These are phyloP conservation scores for Marasmarcha lunaedactyla DNA, from an alignment of 2,888 invertebrate genomes.

Conservation along the genomic window DNA sequence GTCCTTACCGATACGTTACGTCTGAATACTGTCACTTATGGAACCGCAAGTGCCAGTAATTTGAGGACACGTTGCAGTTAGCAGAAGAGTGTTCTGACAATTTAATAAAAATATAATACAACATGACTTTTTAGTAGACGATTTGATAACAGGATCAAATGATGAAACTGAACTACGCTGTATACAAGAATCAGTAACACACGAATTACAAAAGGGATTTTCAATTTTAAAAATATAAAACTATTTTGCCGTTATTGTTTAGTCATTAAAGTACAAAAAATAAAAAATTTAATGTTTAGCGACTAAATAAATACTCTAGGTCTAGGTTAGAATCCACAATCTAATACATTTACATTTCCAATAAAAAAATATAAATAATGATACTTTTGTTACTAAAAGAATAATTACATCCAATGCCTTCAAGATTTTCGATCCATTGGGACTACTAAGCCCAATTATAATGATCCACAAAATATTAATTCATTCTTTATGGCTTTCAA, in stretches of 20 bases:
- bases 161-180: constrained; percentile 6
- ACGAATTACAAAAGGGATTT: constrained; percentile 8
- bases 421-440: too few relatives aligned
- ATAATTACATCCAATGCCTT: too few relatives aligned
- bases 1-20: constrained; percentile 1
- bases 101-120: constrained; percentile 9
- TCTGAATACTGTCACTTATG: constrained; percentile 16
- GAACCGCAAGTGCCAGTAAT: constrained; percentile 12
- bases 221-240: constrained; percentile 14
- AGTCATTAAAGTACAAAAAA: constrained; percentile 1
- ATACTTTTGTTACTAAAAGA: too few relatives aligned
- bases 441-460: too few relatives aligned
- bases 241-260: constrained; percentile 9
- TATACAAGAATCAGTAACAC: too few relatives aligned
- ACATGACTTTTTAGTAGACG: constrained; percentile 14
- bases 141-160: constrained; percentile 13
- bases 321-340: constrained; percentile 13
- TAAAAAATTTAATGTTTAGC: constrained; percentile 12
- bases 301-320: constrained; percentile 14
- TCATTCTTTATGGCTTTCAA: too few relatives aligned
- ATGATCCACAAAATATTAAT: too few relatives aligned
- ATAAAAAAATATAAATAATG: constrained; percentile 3
- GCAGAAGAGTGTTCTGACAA: constrained; percentile 10
- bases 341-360: constrained; percentile 12
- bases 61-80: constrained; percentile 14